Percentiles rank a stretch among this genome's conserved stretches.
Evolutionary conservation across 2,113 vertebrate genomes (phyloP).

Genomic region (Pangasianodon gigas): DNA sequence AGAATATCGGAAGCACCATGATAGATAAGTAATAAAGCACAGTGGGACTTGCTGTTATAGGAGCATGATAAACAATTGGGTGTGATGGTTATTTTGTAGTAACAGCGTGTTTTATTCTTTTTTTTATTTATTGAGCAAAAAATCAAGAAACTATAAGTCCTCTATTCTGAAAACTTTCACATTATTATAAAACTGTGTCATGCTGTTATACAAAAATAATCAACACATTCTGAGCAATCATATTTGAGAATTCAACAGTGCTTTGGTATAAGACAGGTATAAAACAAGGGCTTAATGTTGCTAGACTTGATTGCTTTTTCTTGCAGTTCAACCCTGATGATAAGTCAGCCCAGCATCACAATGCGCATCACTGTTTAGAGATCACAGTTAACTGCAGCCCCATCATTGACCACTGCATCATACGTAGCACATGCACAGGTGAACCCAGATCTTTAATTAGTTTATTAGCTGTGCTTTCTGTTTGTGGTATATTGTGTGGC

Average conservation of each 20-base stretch:
- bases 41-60: not conserved
- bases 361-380: constrained; percentile 98
- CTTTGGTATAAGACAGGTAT: not conserved
- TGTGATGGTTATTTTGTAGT: not conserved
- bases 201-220: not conserved
- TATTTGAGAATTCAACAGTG: not conserved
- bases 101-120: too few species aligned
- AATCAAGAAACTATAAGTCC: not conserved
- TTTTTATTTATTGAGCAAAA: not conserved
- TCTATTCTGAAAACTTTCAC: not conserved
- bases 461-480: not conserved
- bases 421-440: constrained; percentile 99
- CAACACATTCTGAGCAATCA: not conserved
- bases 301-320: not conserved
- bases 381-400: constrained; percentile 99
- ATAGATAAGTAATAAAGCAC: not conserved
- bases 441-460: constrained; percentile 30
- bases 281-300: not conserved
- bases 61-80: not conserved
- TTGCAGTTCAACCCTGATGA: constrained; percentile 97
- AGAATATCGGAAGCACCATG: not conserved
- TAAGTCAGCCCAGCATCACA: constrained; percentile 98
- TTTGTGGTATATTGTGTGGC: constrained; percentile 24
- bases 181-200: not conserved
- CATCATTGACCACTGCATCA: constrained; percentile 97